A percentile compares a stretch with the other conserved stretches of the same genome.
These are phyloP conservation scores for Sclerodermus sp. DNA, from an alignment of 2,888 invertebrate genomes.

Conservation along the genomic window DNA sequence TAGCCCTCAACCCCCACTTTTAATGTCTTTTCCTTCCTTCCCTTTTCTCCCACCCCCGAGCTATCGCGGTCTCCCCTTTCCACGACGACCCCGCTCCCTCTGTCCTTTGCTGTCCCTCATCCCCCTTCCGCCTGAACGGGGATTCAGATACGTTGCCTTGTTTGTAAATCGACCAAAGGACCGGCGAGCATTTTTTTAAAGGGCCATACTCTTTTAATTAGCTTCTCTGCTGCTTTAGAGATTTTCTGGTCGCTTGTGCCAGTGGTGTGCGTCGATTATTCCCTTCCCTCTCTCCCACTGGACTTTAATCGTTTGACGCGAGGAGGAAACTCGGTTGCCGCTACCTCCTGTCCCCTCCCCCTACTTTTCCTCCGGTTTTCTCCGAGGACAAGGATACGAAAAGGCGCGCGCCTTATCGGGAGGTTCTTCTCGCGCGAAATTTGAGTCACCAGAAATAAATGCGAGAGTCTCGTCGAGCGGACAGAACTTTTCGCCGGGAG, in stretches of 20 bases:
- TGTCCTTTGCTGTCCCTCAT: slow-evolving; percentile 11
- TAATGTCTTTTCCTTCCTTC: slow-evolving; percentile 18
- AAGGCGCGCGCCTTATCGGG: too few relatives aligned
- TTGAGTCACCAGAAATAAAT: too few relatives aligned
- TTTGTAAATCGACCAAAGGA: slow-evolving; percentile 49
- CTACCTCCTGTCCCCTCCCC: not conserved
- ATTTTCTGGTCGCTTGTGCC: too few relatives aligned
- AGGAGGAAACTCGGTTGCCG: too few relatives aligned
- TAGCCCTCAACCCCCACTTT: slow-evolving; percentile 8
- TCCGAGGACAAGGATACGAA: too few relatives aligned
- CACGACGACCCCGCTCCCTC: slow-evolving; percentile 19
- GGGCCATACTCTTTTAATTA: too few relatives aligned
- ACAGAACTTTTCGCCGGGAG: too few relatives aligned
- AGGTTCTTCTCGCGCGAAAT: too few relatives aligned
- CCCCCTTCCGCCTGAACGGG: not conserved
- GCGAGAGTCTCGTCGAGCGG: too few relatives aligned
- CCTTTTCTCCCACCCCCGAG: slow-evolving; percentile 7
- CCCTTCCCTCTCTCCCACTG: not conserved
- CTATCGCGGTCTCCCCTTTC: slow-evolving; percentile 15
- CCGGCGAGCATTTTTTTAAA: slow-evolving; percentile 28
- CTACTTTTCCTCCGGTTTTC: not conserved
- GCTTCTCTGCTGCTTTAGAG: too few relatives aligned
- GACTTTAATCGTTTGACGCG: not conserved
- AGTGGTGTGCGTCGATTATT: too few relatives aligned
- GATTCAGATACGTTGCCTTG: slow-evolving; percentile 30